These are phyloP conservation scores for Pseudochromis fuscus DNA, from an alignment of 2,797 vertebrate species.

Conservation along the genomic window DNA sequence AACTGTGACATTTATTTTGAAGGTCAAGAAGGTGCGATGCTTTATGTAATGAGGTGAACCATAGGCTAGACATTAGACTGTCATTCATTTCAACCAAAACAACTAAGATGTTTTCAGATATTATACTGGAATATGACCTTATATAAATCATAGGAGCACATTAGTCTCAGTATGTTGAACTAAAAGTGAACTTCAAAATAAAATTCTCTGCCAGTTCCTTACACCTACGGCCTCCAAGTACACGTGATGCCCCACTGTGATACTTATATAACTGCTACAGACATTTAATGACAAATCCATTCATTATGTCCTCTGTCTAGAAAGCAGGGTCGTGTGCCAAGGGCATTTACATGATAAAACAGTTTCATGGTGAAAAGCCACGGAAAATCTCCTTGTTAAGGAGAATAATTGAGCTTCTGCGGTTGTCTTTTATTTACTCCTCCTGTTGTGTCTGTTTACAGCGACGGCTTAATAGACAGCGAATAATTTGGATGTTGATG, in stretches of 20 bases:
- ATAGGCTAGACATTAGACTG: fast-evolving
- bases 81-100: too few relatives aligned
- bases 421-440: conserved; percentile 56
- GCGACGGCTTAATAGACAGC: conserved; percentile 43
- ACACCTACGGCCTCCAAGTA: conserved; percentile 5
- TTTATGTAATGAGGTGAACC: too few relatives aligned
- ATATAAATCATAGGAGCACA: neutral
- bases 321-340: conserved; percentile 53
- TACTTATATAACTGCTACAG: conserved; percentile 58
- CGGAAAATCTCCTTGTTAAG: conserved; percentile 70
- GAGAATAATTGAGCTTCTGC: conserved; percentile 64
- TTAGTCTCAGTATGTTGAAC: neutral
- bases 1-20: conserved; percentile 8
- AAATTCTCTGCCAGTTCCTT: conserved; percentile 7
- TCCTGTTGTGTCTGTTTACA: conserved; percentile 73
- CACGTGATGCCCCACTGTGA: conserved; percentile 11
- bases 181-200: conserved; percentile 16
- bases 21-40: conserved; percentile 1
- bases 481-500: conserved; percentile 63
- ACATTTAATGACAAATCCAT: conserved; percentile 59
- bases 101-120: too few relatives aligned
- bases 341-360: conserved; percentile 50
- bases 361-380: conserved; percentile 49
- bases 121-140: too few relatives aligned
- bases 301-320: conserved; percentile 36